A percentile compares a stretch with the other conserved stretches of the same genome.
Evolutionary conservation across 2,113 vertebrate genomes (phyloP).

Genomic region (Poecile atricapillus): DNA sequence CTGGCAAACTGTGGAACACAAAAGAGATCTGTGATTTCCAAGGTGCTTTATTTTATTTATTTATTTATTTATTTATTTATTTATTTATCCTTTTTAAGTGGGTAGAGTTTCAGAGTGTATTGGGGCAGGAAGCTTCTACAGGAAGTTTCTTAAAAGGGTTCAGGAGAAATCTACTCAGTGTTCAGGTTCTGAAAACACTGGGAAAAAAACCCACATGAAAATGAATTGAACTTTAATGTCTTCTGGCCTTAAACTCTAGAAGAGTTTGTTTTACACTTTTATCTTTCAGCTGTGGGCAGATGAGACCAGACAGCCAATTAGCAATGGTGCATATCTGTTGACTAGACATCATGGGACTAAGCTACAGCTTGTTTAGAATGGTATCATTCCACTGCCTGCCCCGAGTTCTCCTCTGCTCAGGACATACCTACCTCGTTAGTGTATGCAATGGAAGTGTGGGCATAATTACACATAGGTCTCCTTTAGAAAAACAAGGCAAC

Average conservation of each 20-base stretch:
- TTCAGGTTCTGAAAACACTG: not conserved
- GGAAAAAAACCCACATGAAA: not conserved
- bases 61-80: not conserved
- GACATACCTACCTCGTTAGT: not conserved
- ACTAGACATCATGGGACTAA: conserved; percentile 7
- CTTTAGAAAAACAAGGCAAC: not conserved
- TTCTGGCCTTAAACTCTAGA: not conserved
- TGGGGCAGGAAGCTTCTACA: not conserved
- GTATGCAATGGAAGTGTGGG: not conserved
- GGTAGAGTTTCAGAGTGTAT: not conserved
- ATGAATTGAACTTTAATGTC: not conserved
- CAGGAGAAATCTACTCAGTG: not conserved
- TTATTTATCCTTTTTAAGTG: not conserved
- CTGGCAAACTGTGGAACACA: not conserved
- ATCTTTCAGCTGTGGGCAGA: not conserved
- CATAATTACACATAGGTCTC: not conserved
- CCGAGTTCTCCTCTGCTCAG: not conserved
- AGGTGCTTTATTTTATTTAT: too few species aligned
- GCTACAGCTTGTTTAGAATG: not conserved
- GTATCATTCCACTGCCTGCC: not conserved
- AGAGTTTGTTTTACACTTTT: conserved; percentile 3
- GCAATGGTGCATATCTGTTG: not conserved
- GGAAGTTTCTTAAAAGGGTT: not conserved
- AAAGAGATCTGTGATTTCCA: not conserved
- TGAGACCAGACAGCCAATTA: conserved; percentile 6